A percentile compares a stretch with the other conserved stretches of the same genome.
These are phyloP conservation scores for Theonella swinhoei DNA, from an alignment of 37 sponge, comb jelly and placozoan genomes.

Conservation along the genomic window DNA sequence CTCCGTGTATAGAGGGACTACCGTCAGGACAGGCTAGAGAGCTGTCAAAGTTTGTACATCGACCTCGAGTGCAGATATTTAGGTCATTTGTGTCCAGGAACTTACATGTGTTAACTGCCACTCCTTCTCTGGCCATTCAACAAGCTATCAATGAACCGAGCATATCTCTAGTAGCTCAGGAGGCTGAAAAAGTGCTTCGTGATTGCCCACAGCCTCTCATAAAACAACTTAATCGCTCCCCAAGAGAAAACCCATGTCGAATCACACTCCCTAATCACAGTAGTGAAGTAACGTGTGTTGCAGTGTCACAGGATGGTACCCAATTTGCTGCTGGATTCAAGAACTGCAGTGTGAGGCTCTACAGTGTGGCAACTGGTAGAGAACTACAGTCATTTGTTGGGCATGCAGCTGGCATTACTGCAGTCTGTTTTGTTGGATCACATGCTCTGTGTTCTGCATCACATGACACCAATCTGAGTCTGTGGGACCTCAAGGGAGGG, in stretches of 20 bases:
- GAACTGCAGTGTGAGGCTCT: constrained; percentile 81
- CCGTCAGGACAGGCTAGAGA: constrained; percentile 56
- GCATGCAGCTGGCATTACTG: constrained; percentile 74
- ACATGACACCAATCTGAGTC: constrained; percentile 75
- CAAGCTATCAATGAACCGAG: constrained; percentile 91
- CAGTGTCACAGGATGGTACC: constrained; percentile 70
- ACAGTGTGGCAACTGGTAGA: constrained; percentile 63
- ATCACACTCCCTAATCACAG: constrained; percentile 62
- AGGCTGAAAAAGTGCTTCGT: constrained; percentile 27
- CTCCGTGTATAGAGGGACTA: constrained; percentile 36
- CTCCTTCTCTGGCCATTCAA: constrained; percentile 81
- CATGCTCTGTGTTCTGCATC: constrained; percentile 84
- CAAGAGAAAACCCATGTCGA: constrained; percentile 54
- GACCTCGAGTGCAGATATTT: constrained; percentile 61
- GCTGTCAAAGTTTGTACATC: constrained; percentile 49
- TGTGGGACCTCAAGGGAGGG: constrained; percentile 89
- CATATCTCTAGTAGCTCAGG: constrained; percentile 37
- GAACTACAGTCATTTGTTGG: constrained; percentile 85
- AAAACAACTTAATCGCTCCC: constrained; percentile 76
- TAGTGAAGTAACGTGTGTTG: constrained; percentile 60
- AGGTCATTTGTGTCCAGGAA: constrained; percentile 86
- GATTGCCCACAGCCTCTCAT: constrained; percentile 49
- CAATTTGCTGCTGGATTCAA: constrained; percentile 76
- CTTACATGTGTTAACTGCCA: constrained; percentile 68
- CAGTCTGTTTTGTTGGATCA: constrained; percentile 75